These are phyloP conservation scores for Labroides dimidiatus DNA, from an alignment of 2,797 vertebrate genomes.

Conservation along the genomic window DNA sequence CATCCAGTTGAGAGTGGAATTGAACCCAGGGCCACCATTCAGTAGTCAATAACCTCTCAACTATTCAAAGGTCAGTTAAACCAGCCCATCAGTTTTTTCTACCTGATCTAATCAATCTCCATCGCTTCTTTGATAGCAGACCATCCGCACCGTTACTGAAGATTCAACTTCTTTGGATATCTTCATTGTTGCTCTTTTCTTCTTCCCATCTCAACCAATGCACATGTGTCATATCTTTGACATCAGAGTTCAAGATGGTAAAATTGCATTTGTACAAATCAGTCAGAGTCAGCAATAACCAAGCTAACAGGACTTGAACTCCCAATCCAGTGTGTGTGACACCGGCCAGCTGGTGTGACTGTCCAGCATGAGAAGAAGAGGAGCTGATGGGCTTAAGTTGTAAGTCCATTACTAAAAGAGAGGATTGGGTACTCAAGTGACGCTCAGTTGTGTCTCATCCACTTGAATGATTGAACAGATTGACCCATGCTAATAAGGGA, in stretches of 20 bases:
- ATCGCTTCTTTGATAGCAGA: too few species aligned
- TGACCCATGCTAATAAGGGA: slow-evolving; percentile 43
- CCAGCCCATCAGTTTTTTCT: too few species aligned
- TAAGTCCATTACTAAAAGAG: slow-evolving; percentile 33
- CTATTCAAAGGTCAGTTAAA: too few species aligned
- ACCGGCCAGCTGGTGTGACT: slow-evolving; percentile 23
- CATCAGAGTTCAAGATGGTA: too few species aligned
- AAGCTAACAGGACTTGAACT: slow-evolving; percentile 35
- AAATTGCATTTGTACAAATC: not conserved
- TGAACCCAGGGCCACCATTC: too few species aligned
- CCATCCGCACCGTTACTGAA: too few species aligned
- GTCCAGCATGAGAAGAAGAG: slow-evolving; percentile 23
- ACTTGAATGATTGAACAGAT: slow-evolving; percentile 24
- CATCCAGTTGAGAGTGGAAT: too few species aligned
- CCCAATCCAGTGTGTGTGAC: slow-evolving; percentile 41
- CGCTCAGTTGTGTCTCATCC: slow-evolving; percentile 15
- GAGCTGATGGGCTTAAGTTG: slow-evolving; percentile 26
- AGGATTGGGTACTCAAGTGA: slow-evolving; percentile 28
- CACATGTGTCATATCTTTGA: not conserved
- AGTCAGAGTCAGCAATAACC: slow-evolving; percentile 14
- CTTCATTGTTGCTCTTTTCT: too few species aligned
- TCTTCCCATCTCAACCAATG: too few species aligned
- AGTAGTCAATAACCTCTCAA: too few species aligned
- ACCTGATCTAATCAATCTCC: too few species aligned
- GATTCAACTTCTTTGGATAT: too few species aligned